Evolutionary conservation across 2,113 vertebrate species (phyloP), one percentile per base, ranked within the genome.

Genomic region (Centropristis striata): DNA sequence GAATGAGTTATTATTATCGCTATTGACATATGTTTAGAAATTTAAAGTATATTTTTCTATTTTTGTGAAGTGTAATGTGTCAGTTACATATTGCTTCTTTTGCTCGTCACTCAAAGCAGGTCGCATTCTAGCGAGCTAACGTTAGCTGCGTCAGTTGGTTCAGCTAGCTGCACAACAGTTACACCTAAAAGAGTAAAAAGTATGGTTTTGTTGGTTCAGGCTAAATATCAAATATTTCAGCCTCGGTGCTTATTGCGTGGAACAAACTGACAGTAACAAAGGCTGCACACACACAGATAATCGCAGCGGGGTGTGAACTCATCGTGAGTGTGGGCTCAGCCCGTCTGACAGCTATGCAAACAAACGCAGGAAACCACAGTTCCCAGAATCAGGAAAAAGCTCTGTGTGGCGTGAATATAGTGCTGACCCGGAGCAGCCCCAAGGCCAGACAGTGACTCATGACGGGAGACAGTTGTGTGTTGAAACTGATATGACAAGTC

Each of bases 361-460:
- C 91, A 92, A 88, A 84, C 4, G 32, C 86, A 87, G 86, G 88
- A 92, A 90, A 75, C 68, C 73, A 59, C 74, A 18, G 44, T 77
- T 80, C 72, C 68, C 83, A 42, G 81, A 85, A 71, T 76, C 76
- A 16, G 83, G 78, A 84, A 70, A 41, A 41, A 20, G 69, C 18
- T 78, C 14, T 27, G 5, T n/a, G 65, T 42, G 70, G 47, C 1
- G 63, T 21, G 72, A 78, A 69, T 23, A 20, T 18, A 1, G 28
- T 2, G 11, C 25, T 68, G 77, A 75, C 60, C 72, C 14, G 42
- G 28, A 67, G 65, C 36, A 64, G 41, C 60, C 28, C 27, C 32
- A 27, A 51, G 21, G 32, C 64, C 84, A 93, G 90, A 91, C 89
- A 8, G 75, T 93, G 90, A 93, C 83, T 93, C 86, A 92, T 8